Evolutionary conservation across 2,113 vertebrate species (phyloP), one percentile per base, ranked within the genome.

Genomic region (Salvelinus fontinalis): DNA sequence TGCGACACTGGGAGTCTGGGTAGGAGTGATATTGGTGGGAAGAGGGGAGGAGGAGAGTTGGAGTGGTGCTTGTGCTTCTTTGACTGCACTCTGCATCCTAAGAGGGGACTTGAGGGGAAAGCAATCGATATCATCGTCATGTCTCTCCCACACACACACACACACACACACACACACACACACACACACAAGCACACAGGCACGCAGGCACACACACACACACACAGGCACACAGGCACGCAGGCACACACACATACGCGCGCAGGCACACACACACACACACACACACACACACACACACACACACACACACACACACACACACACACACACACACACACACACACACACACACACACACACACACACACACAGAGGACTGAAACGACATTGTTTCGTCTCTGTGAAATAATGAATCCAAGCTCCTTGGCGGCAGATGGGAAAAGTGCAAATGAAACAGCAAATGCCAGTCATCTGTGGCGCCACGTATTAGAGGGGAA

Each of bases 401-500:
- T 7, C 22, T 14, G 26, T 27, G 26, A 71, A 31, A 59, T 20
- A 72, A 59, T n/a, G 51, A 72, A 72, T 54, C 16, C 31, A 18
- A 59, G 87, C 85, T 93, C 93, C 91, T 90, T 86, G 90, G 91
- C 90, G 92, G 88, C 94, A 95, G 93, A 93, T 95, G 90, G 94
- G 93, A 89, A 90, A 94, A 95, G 88, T 74, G 64, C 88, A 44
- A 44, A 44, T 44, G 90, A 94, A 94, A 86, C 92, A 87, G 92
- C 91, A 90, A 89, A 92, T 90, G 94, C 94, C 94, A 95, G 92
- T 96, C 94, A 95, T 89, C 90, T 91, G 91, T 92, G 89, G 86
- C 85, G 88, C 85, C 71, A 81, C 86, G 88, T 89, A 93, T 88
- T 90, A 92, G 88, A 90, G 87, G 87, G 82, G 76, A 92, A 91